Evolutionary conservation across 2,113 vertebrate species (phyloP).

Genomic region (Leptobrachium ailaonicum): DNA sequence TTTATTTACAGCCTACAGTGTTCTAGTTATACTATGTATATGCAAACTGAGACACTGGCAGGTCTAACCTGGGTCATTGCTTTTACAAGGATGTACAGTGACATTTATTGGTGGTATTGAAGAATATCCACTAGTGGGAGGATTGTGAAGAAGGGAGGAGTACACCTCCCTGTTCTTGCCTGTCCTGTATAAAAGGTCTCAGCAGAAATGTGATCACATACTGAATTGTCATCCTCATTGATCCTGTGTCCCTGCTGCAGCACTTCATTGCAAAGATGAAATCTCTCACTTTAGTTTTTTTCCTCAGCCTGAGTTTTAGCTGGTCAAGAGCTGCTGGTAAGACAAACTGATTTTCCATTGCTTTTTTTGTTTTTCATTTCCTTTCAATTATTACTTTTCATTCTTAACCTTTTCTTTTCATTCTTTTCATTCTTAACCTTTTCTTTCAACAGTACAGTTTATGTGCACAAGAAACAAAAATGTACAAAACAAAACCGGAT

Average conservation of each 20-base stretch:
- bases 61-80: background rate
- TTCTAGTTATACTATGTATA: background rate
- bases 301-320: slow-evolving; percentile 13
- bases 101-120: slow-evolving; percentile 23
- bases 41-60: background rate
- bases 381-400: no score
- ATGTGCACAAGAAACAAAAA: no score
- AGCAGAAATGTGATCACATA: slow-evolving; percentile 35
- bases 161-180: slow-evolving; percentile 24
- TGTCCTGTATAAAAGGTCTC: slow-evolving; percentile 42
- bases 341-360: background rate
- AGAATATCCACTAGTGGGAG: slow-evolving; percentile 24
- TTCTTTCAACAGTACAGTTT: no score
- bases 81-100: slow-evolving; percentile 16
- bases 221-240: slow-evolving; percentile 20
- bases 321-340: slow-evolving; percentile 18
- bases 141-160: slow-evolving; percentile 20
- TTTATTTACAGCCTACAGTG: background rate
- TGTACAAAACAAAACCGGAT: no score
- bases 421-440: no score
- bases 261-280: slow-evolving; percentile 19
- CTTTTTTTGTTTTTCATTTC: background rate
- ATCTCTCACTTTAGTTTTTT: background rate
- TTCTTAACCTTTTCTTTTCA: no score
- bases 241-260: background rate